Percentiles rank a stretch among this genome's conserved stretches.
phyloP scores from a whole-genome alignment of 2,113 vertebrate genomes.

The Alosa alosa region DNA sequence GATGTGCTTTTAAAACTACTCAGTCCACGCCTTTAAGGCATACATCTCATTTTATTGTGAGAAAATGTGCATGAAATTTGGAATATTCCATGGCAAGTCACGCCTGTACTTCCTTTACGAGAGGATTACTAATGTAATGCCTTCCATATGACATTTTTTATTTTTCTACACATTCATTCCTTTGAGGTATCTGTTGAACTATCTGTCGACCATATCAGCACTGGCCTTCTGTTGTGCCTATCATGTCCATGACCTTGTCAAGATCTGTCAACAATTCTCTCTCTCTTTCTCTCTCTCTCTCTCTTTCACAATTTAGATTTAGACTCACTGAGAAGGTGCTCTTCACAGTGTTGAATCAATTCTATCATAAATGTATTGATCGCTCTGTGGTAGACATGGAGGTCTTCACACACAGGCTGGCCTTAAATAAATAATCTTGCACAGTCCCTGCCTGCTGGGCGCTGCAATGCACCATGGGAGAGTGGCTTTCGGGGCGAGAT shows the following conservation, averaged over 20 bases:
- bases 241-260: conserved; percentile 6
- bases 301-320: not conserved
- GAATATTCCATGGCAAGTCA: not conserved
- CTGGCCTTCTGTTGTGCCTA: not conserved
- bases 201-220: not conserved
- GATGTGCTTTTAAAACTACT: not conserved
- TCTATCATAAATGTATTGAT: conserved; percentile 17
- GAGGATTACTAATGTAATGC: not conserved
- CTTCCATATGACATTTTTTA: not conserved
- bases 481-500: conserved; percentile 1
- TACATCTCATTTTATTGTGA: not conserved
- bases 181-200: not conserved
- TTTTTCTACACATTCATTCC: not conserved
- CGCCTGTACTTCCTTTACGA: not conserved
- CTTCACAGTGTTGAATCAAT: conserved; percentile 9
- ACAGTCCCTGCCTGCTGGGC: not conserved
- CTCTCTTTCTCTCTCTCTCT: not conserved
- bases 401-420: not conserved
- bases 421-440: not conserved
- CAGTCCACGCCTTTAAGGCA: not conserved
- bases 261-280: not conserved
- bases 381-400: not conserved
- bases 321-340: conserved; percentile 10
- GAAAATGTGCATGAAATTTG: not conserved
- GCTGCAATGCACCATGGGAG: conserved; percentile 7